Evolutionary conservation across 2,888 invertebrate genomes (phyloP).

Genomic region (Scrobipalpa costella): DNA sequence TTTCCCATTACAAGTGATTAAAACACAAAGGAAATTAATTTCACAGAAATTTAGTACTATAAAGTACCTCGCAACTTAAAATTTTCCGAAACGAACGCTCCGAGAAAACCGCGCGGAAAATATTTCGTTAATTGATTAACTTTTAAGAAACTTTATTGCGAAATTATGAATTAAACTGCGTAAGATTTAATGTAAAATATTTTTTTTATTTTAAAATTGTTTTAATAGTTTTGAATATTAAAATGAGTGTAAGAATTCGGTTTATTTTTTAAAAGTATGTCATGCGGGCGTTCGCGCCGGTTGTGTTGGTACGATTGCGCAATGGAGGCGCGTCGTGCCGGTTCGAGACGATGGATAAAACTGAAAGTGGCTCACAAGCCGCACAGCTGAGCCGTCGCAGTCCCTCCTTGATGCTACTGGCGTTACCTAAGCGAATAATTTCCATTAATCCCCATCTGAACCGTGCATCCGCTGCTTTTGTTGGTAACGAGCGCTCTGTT

Average conservation of each 20-base stretch:
- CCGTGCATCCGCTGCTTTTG: slow-evolving; percentile 50
- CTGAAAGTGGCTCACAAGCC: slow-evolving; percentile 66
- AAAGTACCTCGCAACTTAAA: slow-evolving; percentile 33
- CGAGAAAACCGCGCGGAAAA: slow-evolving; percentile 39
- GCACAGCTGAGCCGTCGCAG: slow-evolving; percentile 41
- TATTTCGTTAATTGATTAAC: slow-evolving; percentile 34
- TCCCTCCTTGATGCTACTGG: slow-evolving; percentile 50
- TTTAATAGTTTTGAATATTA: slow-evolving; percentile 10
- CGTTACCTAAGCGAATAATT: slow-evolving; percentile 59
- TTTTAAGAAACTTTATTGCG: slow-evolving; percentile 26
- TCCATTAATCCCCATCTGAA: slow-evolving; percentile 60
- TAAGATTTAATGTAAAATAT: not conserved
- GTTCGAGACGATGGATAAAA: slow-evolving; percentile 60
- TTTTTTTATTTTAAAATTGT: not conserved
- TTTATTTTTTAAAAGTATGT: slow-evolving; percentile 60
- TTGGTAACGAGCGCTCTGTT: slow-evolving; percentile 41
- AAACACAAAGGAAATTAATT: slow-evolving; percentile 17
- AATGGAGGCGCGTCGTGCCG: slow-evolving; percentile 60
- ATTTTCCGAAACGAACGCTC: slow-evolving; percentile 35
- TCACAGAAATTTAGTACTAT: slow-evolving; percentile 31
- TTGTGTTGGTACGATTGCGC: slow-evolving; percentile 51
- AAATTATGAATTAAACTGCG: not conserved
- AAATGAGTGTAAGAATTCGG: slow-evolving; percentile 12
- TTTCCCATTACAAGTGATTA: slow-evolving; percentile 40
- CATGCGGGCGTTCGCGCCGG: slow-evolving; percentile 59